Evolutionary conservation across 2,888 invertebrate genomes (phyloP).

Genomic region (Parapristionchus giblindavisi): DNA sequence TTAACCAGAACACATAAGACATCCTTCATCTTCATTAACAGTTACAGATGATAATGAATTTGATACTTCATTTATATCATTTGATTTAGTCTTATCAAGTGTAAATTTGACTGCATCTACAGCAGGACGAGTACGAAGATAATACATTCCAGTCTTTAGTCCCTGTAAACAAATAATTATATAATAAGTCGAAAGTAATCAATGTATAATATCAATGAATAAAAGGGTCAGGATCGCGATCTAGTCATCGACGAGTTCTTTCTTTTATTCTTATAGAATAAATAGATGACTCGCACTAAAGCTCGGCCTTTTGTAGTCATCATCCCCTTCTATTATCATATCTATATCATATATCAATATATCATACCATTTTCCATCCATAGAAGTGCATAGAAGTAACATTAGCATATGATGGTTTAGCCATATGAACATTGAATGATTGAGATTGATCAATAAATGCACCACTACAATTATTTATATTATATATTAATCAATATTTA

Average conservation of each 20-base stretch:
- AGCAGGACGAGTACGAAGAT: conserved; percentile 93
- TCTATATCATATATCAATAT: neutral
- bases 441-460: conserved; percentile 99
- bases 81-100: conserved; percentile 87
- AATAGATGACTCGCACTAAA: neutral
- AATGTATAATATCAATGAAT: no score
- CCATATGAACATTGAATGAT: conserved; percentile 95
- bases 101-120: conserved; percentile 97
- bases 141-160: conserved; percentile 98
- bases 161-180: conserved; percentile 75
- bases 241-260: no score
- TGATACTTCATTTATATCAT: conserved; percentile 69
- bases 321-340: neutral
- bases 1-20: conserved; percentile 67
- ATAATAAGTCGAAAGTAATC: no score
- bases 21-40: conserved; percentile 56
- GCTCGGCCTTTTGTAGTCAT: neutral
- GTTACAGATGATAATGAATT: neutral
- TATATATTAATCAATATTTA: neutral
- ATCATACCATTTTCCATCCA: conserved; percentile 84
- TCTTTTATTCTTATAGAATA: no score
- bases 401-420: conserved; percentile 90
- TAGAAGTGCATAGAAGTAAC: conserved; percentile 98
- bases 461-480: conserved; percentile 76
- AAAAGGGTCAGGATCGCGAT: no score